Evolutionary conservation across 2,113 vertebrate genomes (phyloP), one percentile per base, ranked within the genome.

Genomic region (Austrofundulus limnaeus): DNA sequence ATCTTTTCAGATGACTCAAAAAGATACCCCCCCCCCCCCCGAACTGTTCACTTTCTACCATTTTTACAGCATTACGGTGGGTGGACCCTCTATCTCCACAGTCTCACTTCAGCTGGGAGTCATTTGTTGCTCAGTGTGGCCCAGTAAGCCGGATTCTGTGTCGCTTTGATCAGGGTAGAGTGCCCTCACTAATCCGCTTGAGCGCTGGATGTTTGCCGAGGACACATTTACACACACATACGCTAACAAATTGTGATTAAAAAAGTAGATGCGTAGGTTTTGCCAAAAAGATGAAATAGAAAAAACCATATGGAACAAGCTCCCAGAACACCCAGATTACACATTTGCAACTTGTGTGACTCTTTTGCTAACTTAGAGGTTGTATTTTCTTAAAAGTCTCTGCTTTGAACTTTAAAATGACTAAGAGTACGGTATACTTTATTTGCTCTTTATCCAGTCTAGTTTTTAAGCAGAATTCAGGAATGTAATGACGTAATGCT

Each of bases 121-220:
- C 67, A 70, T 78, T 77, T 74, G 78, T 79, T 71, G 43, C 67
- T 75, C 70, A 77, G 66, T 68, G 31, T 25, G 68, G 67, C 62
- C 72, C 80, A 78, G 78, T 87, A 84, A 86, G 74, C 78, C 80
- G 83, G 77, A 71, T 78, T 84, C 79, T 71, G 72, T 21, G 45
- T 72, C 46, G 74, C 87, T 87, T 84, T 87, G 84, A 89, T 89
- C 84, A 76, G 70, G 66, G 65, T 73, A 82, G 72, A 82, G 85
- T 85, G 74, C 71, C 74, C 64, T 72, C 55, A 16, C 79, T 87
- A 88, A 88, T 87, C 88, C 66, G 72, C 81, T 85, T 75, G 77
- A 88, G 83, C 87, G 82, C 54, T 85, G 84, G 77, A 78, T 86
- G 74, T 81, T 77, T 82, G 78, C 80, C 72, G 70, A 75, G 77